Evolutionary conservation across 2,888 invertebrate species (phyloP), one percentile per base, ranked within the genome.

Genomic region (Drosophila imparisetae): DNA sequence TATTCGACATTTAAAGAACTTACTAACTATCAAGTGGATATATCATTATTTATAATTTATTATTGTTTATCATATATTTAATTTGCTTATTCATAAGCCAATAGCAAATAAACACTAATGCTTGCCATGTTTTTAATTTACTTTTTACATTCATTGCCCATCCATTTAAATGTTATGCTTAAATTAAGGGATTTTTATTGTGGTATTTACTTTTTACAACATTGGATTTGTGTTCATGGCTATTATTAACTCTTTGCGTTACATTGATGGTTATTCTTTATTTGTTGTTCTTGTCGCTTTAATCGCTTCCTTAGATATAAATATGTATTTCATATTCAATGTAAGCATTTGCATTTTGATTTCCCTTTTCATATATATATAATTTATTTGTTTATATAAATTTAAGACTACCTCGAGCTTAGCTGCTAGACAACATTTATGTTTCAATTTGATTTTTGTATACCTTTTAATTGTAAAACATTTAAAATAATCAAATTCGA

Each of bases 251-350:
- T 24, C 13, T 48, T 59, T 65, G 53, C 63, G 27, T 65, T 66
- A 50, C 49, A 52, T 54, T 67, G 34, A 52, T 62, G 61, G 21
- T 55, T 71, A 64, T 65, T 74, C 66, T 67, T 63, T 66, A 50
- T 59, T 54, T 21, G 53, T 29, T 61, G 6, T 63, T 53, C 42
- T 36, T n/a, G 13, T 67, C 21, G 40, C 65, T 68, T 69, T 64
- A 68, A 59, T 65, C 38, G 15, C 68, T 67, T 52, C 34, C 55
- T 61, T 48, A 59, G 76, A 81, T 88, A 88, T 90, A 78, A 90
- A 83, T 86, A 78, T 80, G 61, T 65, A 67, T 65, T 73, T 71
- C 75, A 79, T 90, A 81, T 84, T 84, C 78, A 82, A 71, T 78
- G 62, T 77, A 77, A 80, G 74, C 79, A 45, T 62, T 63, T 52